Base-by-base conservation (phyloP, 2,113 vertebrate genomes). In the Mormyrus iriodes region DNA sequence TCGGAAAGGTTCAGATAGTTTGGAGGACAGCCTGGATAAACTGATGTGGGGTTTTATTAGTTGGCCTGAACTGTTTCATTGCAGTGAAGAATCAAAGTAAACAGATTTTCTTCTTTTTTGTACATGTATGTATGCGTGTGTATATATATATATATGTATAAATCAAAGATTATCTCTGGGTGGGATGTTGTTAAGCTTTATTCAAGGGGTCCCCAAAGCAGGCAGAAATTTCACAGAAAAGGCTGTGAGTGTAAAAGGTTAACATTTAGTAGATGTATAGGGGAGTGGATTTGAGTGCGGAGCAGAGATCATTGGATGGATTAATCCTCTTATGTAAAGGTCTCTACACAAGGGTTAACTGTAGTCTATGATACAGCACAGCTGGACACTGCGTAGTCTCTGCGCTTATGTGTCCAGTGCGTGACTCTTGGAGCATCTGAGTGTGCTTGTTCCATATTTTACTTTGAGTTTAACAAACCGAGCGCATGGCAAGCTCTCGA, bases 401-500 rank as follows among this genome's bases (percentile, higher is more conserved):
- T 85, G 52, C 65, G 31, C 24, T 65, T 58, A 39, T 84, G 31
- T 93, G 94, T 94, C 90, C 92, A 90, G 92, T 88, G 90, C 90
- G 89, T 90, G 39, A 82, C 76, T 52, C 85, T 58, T 84, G 93
- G 15, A 49, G 85, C 15, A 93, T 55, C 92, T 89, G 91, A 86
- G 94, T 95, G 17, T 12, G 8, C 44, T 48, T 46, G 42, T 84
- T 84, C 39, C 73, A 79, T 79, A 79, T 79, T 39, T 39, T 79
- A 79, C 73, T 79, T 19, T 79, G 73, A 42, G 73, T 19, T 79
- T 88, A 94, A 93, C 94, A 95, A 95, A 95, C 94, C n/a, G 61
- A 69, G 61, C 31, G 42, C 73, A 35, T 42, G 73, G 73, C 6
- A 27, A 69, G n/a, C 15, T 42, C 73, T 76, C 69, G 9, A 39